Percentiles rank a stretch among this genome's conserved stretches.
These are phyloP conservation scores for Greenwoodochromis staneri DNA, from an alignment of 2,113 vertebrate genomes.

Conservation along the genomic window DNA sequence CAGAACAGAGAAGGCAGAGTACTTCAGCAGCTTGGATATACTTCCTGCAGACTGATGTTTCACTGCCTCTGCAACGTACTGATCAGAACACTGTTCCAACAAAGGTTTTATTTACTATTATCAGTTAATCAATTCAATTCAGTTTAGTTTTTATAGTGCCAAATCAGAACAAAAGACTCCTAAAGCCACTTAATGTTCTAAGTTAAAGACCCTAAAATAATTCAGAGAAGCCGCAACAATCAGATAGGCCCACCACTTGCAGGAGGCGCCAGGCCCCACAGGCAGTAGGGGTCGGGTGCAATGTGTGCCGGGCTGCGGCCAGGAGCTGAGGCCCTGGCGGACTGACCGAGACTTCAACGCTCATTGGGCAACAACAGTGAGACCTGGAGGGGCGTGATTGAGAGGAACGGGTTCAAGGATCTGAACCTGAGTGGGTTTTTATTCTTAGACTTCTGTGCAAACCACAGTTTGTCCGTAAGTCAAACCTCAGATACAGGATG, in stretches of 20 bases:
- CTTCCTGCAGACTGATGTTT: neutral
- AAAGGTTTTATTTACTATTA: neutral
- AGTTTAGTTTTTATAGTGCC: neutral
- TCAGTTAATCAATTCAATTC: neutral
- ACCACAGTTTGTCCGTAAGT: neutral
- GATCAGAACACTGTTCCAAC: neutral
- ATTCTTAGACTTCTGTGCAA: neutral
- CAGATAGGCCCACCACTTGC: neutral
- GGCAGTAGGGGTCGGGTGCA: neutral
- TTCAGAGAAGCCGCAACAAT: neutral
- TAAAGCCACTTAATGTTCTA: neutral
- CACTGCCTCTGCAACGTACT: neutral
- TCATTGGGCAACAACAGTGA: neutral
- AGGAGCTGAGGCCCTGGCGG: neutral
- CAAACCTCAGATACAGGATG: neutral
- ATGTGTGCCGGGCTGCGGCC: neutral
- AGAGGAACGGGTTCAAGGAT: neutral
- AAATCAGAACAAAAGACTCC: neutral
- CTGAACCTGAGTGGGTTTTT: neutral
- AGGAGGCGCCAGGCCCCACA: neutral
- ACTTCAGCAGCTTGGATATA: neutral
- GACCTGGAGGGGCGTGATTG: neutral
- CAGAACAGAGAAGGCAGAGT: neutral
- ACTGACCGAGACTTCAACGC: neutral
- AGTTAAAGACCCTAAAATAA: neutral